These are phyloP conservation scores for Emydoidea blandingii DNA, from an alignment of 2,797 vertebrate species.

Conservation along the genomic window DNA sequence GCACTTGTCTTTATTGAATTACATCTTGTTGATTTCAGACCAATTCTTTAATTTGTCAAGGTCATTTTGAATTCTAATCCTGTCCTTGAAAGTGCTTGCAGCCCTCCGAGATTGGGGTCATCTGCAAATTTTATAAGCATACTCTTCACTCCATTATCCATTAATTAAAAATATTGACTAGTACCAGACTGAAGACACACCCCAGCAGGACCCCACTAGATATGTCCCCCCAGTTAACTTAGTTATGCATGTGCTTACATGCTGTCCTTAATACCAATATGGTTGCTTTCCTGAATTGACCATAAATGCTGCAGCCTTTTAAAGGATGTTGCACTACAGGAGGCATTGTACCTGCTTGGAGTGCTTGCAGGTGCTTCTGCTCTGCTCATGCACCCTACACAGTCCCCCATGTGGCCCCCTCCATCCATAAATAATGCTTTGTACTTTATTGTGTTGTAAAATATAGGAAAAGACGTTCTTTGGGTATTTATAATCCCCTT, in stretches of 20 bases:
- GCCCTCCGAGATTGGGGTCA: neutral
- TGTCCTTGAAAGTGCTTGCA: neutral
- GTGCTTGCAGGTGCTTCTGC: conserved; percentile 5
- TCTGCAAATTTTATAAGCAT: neutral
- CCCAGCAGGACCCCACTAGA: neutral
- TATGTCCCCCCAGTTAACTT: neutral
- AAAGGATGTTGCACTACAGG: neutral
- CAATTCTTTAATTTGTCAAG: neutral
- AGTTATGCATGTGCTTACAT: neutral
- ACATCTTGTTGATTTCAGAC: neutral
- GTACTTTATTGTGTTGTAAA: conserved; percentile 36
- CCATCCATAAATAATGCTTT: conserved; percentile 30
- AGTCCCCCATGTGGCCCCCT: neutral
- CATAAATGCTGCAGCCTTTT: neutral
- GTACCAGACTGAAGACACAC: neutral
- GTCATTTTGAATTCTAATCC: neutral
- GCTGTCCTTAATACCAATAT: neutral
- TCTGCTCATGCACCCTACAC: neutral
- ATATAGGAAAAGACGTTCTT: conserved; percentile 30
- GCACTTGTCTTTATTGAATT: neutral
- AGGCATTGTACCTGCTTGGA: neutral
- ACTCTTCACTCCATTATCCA: neutral
- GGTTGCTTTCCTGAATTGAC: neutral
- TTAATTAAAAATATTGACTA: neutral
- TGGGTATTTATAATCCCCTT: conserved; percentile 57